Evolutionary conservation across 2,113 vertebrate species (phyloP), one percentile per base, ranked within the genome.

Genomic region (Crotalus viridis): DNA sequence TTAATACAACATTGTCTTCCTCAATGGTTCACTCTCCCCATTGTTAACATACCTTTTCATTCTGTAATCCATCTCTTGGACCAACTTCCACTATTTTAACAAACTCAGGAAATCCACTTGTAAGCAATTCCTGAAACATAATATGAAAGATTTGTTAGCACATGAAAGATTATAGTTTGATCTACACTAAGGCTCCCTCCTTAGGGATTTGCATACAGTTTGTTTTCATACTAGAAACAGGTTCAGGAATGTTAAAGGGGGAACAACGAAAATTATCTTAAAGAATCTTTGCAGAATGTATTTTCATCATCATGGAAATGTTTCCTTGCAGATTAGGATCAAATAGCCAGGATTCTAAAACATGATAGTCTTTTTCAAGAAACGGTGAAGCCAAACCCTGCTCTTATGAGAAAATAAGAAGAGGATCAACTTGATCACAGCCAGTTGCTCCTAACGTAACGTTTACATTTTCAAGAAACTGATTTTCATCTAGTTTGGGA

Each of bases 41-140:
- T 52, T 24, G 10, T 46, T 86, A 92, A 94, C 12, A 24, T 98
- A 99, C 99, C 98, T 98, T 99, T 97, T 99, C 99, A 97, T 99
- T 99, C 96, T 99, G 99, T 94, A 99, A 97, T 93, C 99, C 99
- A 96, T 99, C 99, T 95, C 99, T 98, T 24, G 99, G 99, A 85
- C 99, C 99, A 95, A 99, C 99, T 98, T 99, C 99, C 89, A 99
- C 98, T 94, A 99, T 98, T 98, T 99, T 99, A 89, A 99, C 97
- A 97, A 98, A 98, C 46, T 98, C 96, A 95, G 99, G 99, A 90
- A 98, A 97, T 94, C 97, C 97, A 48, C 97, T 95, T 93, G 96
- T 88, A 90, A 96, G 95, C 57, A 89, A 92, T 89, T 97, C 98
- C 99, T 99, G 95, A 95, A 98, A 98, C 46, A 91, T 54, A 96